phyloP scores from a whole-genome alignment of 2,888 invertebrate genomes.

The Punctoribates punctum region DNA sequence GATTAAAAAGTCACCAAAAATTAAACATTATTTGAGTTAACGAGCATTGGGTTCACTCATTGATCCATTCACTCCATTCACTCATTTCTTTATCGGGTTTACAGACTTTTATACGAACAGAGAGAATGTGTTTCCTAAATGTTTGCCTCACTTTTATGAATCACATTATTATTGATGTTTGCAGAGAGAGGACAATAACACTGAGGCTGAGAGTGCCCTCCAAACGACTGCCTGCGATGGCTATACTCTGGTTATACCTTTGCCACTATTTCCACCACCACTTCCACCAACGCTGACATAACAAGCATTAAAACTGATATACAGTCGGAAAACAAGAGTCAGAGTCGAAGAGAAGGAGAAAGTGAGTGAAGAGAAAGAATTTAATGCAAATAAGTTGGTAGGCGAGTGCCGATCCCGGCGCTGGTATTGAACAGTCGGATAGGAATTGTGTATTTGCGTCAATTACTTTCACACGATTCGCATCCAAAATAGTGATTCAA shows the following conservation, averaged over 20 bases:
- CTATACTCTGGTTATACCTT: background rate
- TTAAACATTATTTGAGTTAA: background rate
- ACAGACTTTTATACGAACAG: background rate
- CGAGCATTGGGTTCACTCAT: background rate
- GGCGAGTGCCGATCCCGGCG: background rate
- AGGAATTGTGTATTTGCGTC: background rate
- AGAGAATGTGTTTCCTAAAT: slow-evolving; percentile 21
- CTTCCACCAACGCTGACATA: slow-evolving; percentile 13
- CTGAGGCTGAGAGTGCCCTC: background rate
- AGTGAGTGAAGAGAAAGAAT: background rate
- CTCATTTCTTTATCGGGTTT: background rate
- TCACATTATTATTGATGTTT: slow-evolving; percentile 35
- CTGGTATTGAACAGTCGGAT: background rate
- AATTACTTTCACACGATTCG: slow-evolving; percentile 34
- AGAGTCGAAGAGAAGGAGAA: background rate
- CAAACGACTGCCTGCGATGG: background rate
- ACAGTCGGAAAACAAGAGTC: background rate
- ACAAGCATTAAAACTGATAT: slow-evolving; percentile 1
- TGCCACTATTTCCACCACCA: background rate
- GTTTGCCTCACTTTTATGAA: slow-evolving; percentile 27
- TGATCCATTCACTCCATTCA: background rate
- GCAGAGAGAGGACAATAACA: background rate
- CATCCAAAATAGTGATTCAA: background rate
- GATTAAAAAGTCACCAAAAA: slow-evolving; percentile 26
- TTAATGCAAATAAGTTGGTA: slow-evolving; percentile 28